Evolutionary conservation across 2,113 vertebrate species (phyloP), one percentile per base, ranked within the genome.

Genomic region (Labeo catla): DNA sequence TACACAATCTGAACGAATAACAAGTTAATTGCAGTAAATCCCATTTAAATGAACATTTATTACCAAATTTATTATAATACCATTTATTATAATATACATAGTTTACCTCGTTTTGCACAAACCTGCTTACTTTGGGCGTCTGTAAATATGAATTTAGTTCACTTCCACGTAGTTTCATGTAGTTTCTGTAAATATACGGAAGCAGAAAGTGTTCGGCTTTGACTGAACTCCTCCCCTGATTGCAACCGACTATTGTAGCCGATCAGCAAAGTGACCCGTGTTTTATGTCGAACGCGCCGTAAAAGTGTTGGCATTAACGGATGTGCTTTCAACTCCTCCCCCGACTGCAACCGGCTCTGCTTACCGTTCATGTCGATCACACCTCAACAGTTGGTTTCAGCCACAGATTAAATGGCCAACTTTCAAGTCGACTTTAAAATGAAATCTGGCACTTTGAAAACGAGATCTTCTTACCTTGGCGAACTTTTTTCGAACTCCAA

Each of bases 361-460:
- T 28, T 19, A 43, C 47, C 23, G n/a, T 50, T 76, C 47, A 76
- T 50, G 47, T 50, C 19, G n/a, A 9, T 16, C 43, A 49, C 70
- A 73, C 8, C 43, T 74, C 21, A 74, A 76, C 36, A 81, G 59
- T 82, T 82, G 61, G 63, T 50, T 82, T 49, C 11, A 8, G 15
- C 6, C 15, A 34, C 45, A 68, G 61, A 50, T 28, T 19, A 82
- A 34, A 43, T 59, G 28, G 12, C 2, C 34, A 79, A 68, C 45
- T 82, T 50, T 68, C 61, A 2, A 19, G 13, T 50, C 8, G 13
- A 10, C 49, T 68, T 66, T 36, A 50, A 50, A 68, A 81, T 81
- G 39, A 81, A 81, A 82, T 68, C 45, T 36, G 63, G 45, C 45
- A 13, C 78, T 43, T n/a, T 81, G 3, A 15, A 49, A 59, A 74